phyloP scores from a whole-genome alignment of 2,797 vertebrate genomes.

The Podargus strigoides region DNA sequence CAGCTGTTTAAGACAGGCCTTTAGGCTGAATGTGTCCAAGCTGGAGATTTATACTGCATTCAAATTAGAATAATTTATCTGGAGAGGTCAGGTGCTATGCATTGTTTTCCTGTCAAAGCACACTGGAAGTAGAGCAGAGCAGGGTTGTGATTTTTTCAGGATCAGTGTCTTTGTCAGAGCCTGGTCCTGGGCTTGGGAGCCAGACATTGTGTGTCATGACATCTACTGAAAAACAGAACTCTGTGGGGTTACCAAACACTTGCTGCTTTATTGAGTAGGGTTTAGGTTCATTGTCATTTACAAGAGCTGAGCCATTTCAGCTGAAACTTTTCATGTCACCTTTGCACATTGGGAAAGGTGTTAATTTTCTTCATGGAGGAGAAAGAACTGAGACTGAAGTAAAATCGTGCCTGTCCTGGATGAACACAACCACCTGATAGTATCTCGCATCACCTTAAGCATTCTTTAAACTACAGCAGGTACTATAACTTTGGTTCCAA shows the following conservation, averaged over 20 bases:
- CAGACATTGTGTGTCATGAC: rapidly evolving
- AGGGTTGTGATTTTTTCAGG: not conserved
- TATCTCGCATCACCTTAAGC: not conserved
- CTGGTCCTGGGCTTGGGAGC: not conserved
- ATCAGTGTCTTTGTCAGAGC: not conserved
- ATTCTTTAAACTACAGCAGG: not conserved
- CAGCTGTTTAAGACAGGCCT: not conserved
- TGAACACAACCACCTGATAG: not conserved
- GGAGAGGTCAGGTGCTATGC: not conserved
- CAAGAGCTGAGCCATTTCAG: not conserved
- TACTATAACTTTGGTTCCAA: not conserved
- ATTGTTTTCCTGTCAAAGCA: not conserved
- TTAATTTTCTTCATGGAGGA: not conserved
- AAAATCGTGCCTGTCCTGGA: not conserved
- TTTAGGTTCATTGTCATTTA: not conserved
- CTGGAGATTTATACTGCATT: not conserved
- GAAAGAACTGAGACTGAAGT: not conserved
- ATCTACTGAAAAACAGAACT: not conserved
- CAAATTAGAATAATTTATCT: not conserved
- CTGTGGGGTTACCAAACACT: not conserved
- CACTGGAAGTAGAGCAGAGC: not conserved
- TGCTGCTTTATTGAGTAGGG: not conserved
- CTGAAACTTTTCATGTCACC: not conserved
- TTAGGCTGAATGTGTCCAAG: not conserved
- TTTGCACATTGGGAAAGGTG: not conserved